A percentile compares a stretch with the other conserved stretches of the same genome.
These are phyloP conservation scores for Mellilla xanthometata DNA, from an alignment of 2,888 invertebrate genomes.

Conservation along the genomic window DNA sequence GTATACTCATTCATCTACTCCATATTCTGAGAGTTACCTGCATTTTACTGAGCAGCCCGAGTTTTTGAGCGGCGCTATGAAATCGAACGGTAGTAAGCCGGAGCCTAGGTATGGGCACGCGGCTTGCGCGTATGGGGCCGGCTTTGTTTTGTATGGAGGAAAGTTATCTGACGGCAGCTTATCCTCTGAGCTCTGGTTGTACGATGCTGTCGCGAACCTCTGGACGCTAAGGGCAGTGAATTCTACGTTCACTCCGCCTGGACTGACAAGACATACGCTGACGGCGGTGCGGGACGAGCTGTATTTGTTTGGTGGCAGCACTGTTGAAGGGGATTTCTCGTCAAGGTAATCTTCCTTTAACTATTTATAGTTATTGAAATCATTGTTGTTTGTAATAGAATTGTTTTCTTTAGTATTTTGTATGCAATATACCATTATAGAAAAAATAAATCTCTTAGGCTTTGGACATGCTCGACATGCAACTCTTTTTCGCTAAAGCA, in stretches of 20 bases:
- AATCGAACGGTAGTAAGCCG: slow-evolving; percentile 84
- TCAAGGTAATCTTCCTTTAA: slow-evolving; percentile 80
- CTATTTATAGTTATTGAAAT: neutral
- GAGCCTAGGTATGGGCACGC: slow-evolving; percentile 93
- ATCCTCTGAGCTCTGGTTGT: slow-evolving; percentile 94
- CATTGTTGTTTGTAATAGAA: too few relatives aligned
- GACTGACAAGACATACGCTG: slow-evolving; percentile 92
- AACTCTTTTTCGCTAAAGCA: too few relatives aligned
- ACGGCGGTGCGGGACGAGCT: slow-evolving; percentile 86
- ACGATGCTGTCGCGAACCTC: slow-evolving; percentile 84
- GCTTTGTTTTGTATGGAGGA: slow-evolving; percentile 94
- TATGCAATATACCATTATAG: too few relatives aligned
- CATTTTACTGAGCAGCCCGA: slow-evolving; percentile 74
- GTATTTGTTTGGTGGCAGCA: slow-evolving; percentile 90
- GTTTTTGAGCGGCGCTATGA: slow-evolving; percentile 64
- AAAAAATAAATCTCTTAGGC: too few relatives aligned
- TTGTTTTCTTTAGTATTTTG: too few relatives aligned
- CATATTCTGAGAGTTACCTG: slow-evolving; percentile 70
- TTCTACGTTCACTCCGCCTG: slow-evolving; percentile 88
- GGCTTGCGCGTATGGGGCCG: slow-evolving; percentile 85
- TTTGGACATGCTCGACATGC: too few relatives aligned
- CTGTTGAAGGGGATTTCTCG: slow-evolving; percentile 92
- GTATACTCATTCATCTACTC: slow-evolving; percentile 64
- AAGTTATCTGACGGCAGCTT: slow-evolving; percentile 91
- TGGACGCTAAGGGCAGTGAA: slow-evolving; percentile 90